Evolutionary conservation across 2,113 vertebrate genomes (phyloP).

Genomic region (Gambusia holbrooki): DNA sequence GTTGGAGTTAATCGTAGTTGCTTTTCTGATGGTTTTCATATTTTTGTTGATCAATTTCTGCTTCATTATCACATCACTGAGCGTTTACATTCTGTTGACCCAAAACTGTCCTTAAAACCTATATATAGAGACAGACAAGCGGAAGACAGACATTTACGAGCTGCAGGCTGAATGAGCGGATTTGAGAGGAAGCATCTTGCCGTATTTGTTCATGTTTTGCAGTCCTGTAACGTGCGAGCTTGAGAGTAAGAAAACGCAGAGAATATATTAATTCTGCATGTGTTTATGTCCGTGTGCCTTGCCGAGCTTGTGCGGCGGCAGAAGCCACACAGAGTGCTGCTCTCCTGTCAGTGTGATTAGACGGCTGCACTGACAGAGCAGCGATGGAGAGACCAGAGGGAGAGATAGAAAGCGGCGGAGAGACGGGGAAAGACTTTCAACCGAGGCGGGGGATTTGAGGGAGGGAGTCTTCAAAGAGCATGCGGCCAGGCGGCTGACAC

Average conservation of each 20-base stretch:
- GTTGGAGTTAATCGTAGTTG: no score
- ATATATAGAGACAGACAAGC: constrained; percentile 48
- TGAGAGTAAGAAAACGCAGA: constrained; percentile 41
- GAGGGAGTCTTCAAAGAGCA: constrained; percentile 40
- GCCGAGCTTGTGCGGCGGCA: constrained; percentile 57
- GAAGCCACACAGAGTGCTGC: constrained; percentile 57
- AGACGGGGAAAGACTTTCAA: constrained; percentile 21
- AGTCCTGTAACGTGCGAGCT: constrained; percentile 31
- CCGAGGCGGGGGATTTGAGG: constrained; percentile 16
- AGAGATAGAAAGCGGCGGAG: background rate
- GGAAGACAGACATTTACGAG: constrained; percentile 25
- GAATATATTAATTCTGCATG: constrained; percentile 66
- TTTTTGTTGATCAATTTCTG: background rate
- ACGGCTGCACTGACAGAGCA: constrained; percentile 41
- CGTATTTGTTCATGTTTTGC: constrained; percentile 19
- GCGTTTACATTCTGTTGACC: constrained; percentile 50
- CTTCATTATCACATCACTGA: background rate
- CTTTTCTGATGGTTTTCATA: no score
- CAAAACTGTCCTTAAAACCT: constrained; percentile 59
- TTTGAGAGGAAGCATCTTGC: constrained; percentile 3
- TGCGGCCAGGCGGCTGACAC: constrained; percentile 20
- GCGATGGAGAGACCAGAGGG: constrained; percentile 23
- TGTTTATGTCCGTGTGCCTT: constrained; percentile 57
- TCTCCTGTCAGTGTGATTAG: constrained; percentile 71
- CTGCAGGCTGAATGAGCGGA: constrained; percentile 14